Percentiles rank a stretch among this genome's conserved stretches.
These are phyloP conservation scores for Oreochromis niloticus DNA, from an alignment of 2,113 vertebrate genomes.

Conservation along the genomic window DNA sequence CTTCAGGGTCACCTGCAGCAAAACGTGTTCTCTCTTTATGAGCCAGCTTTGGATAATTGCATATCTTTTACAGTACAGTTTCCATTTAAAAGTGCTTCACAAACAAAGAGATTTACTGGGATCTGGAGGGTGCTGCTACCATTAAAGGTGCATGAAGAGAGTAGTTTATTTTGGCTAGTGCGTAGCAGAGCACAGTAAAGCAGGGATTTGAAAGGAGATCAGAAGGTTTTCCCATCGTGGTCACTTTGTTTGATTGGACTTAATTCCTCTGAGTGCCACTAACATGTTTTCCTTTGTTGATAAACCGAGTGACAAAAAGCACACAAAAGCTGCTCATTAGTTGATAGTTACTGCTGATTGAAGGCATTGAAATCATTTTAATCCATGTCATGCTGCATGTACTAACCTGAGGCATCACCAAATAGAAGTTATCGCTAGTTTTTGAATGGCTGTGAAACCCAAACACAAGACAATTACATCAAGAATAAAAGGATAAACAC, in stretches of 20 bases:
- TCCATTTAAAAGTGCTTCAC: conserved; percentile 15
- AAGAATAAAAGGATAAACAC: conserved; percentile 49
- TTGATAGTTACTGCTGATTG: conserved; percentile 33
- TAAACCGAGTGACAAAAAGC: conserved; percentile 22
- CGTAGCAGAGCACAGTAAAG: conserved; percentile 13
- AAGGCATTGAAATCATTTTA: conserved; percentile 20
- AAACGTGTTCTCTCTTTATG: background rate
- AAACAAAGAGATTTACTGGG: conserved; percentile 32
- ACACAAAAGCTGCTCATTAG: conserved; percentile 27
- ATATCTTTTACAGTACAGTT: conserved; percentile 15
- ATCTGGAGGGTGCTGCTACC: background rate
- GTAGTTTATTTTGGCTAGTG: conserved; percentile 40
- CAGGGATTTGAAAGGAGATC: conserved; percentile 51
- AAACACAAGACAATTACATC: conserved; percentile 2
- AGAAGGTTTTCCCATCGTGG: conserved; percentile 47
- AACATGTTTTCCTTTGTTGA: conserved; percentile 36
- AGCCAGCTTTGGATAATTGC: conserved; percentile 26
- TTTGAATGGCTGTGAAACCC: background rate
- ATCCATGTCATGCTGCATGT: background rate
- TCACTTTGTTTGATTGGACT: conserved; percentile 55
- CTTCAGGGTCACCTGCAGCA: background rate
- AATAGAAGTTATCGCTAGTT: background rate
- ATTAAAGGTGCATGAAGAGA: background rate
- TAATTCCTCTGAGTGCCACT: conserved; percentile 50
- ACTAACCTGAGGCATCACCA: background rate